A percentile compares a stretch with the other conserved stretches of the same genome.
Evolutionary conservation across 2,888 invertebrate species (phyloP).

Genomic region (Galerucella nymphaeae): DNA sequence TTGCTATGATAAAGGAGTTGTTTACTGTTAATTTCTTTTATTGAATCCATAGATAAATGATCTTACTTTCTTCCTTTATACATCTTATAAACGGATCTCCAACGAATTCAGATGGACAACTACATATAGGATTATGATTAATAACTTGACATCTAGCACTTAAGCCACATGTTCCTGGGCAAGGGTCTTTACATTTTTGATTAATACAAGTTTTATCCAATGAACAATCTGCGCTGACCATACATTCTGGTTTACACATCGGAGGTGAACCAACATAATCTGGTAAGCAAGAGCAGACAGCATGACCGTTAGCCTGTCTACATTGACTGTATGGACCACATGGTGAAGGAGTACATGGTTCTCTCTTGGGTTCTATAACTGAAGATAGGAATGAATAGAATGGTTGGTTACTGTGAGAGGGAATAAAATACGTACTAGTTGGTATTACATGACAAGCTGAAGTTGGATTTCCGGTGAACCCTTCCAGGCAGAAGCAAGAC

Average conservation of each 20-base stretch:
- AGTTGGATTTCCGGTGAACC: conserved; percentile 82
- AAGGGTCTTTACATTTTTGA: conserved; percentile 80
- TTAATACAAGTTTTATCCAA: conserved; percentile 80
- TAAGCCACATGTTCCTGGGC: conserved; percentile 80
- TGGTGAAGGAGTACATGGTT: conserved; percentile 80
- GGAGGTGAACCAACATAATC: conserved; percentile 83
- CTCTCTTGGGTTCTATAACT: conserved; percentile 65
- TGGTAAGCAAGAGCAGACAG: conserved; percentile 82
- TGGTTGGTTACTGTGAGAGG: conserved; percentile 46
- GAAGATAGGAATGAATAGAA: conserved; percentile 44
- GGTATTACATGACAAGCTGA: conserved; percentile 63
- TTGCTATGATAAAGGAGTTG: neutral
- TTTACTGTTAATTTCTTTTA: no score
- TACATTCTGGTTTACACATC: conserved; percentile 80
- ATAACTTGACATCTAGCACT: conserved; percentile 80
- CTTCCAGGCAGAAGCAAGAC: conserved; percentile 81
- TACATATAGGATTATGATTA: conserved; percentile 84
- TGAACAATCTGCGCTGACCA: conserved; percentile 80
- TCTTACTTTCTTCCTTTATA: conserved; percentile 68
- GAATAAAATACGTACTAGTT: conserved; percentile 53
- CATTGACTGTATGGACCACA: conserved; percentile 84
- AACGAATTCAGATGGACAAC: conserved; percentile 75
- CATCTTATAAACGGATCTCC: conserved; percentile 76
- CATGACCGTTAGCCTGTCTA: conserved; percentile 76
- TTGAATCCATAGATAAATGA: neutral